These are phyloP conservation scores for Crotalus helleri DNA, from an alignment of 2,113 vertebrate species.

Conservation along the genomic window DNA sequence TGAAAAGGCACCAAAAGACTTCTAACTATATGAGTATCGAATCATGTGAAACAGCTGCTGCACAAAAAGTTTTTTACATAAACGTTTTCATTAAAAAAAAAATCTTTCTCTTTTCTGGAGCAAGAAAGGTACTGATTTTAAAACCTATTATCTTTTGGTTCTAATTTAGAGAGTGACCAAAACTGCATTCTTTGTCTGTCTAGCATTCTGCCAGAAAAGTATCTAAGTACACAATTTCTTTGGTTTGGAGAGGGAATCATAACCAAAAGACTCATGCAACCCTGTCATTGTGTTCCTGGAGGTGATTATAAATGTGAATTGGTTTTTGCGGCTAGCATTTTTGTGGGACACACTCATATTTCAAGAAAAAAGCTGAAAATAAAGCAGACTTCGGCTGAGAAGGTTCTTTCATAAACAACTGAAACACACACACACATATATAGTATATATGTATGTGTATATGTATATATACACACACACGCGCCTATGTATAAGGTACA, in stretches of 20 bases:
- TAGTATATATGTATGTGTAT: neutral
- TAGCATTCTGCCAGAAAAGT: neutral
- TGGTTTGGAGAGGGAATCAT: conserved; percentile 2
- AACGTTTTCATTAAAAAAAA: neutral
- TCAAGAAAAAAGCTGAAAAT: conserved; percentile 7
- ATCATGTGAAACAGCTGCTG: neutral
- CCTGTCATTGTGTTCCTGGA: neutral
- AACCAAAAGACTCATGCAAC: conserved; percentile 19
- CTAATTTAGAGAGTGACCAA: neutral
- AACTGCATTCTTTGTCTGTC: neutral
- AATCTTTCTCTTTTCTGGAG: neutral
- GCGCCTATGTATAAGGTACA: neutral
- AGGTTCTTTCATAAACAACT: neutral
- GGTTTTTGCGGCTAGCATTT: conserved; percentile 34
- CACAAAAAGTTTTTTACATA: neutral
- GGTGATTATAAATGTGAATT: neutral
- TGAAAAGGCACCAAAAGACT: neutral
- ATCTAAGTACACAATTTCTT: conserved; percentile 20
- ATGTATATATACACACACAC: neutral
- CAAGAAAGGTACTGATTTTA: neutral
- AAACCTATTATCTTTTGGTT: neutral
- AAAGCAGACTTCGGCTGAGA: neutral
- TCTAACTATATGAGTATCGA: neutral
- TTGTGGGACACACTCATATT: neutral
- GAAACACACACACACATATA: neutral